Base-by-base conservation (phyloP, 2,888 invertebrate genomes). In the Ormyrus thymus region DNA sequence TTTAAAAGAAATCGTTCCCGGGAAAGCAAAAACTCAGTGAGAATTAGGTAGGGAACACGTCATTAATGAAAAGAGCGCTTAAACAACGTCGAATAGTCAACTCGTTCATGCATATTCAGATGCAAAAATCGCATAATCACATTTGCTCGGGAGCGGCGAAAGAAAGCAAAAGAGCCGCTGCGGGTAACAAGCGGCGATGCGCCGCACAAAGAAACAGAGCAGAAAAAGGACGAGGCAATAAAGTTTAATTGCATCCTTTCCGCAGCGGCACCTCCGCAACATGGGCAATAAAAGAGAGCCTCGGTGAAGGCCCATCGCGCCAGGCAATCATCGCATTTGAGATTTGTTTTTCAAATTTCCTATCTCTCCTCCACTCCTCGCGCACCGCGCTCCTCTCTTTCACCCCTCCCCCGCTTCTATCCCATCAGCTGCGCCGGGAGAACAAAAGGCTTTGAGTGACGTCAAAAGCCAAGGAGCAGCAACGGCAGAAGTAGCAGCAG, bases 261-360 rank as follows among this genome's bases (percentile, higher is more conserved):
- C 45, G n/a, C 45, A 10, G 15, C 9, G 9, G 13, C 50, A 43
- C 51, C 50, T 11, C 10, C 11, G 50, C 51, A 10, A 43, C n/a
- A 64, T 10, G 43, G 13, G 65, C 64, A 55, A 73, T 73, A 73
- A 56, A 73, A 56, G 55, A 11, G 72, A 45, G 15, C 1, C 48
- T 3, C 29, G 29, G 29, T 13, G 56, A 56, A 15, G 10, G 61
- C 51, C 5, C 56, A n/a, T 45, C 11, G 15, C 10, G 8, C 15
- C 2, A 3, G 48, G 15, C 62, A 53, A 50, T 59, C 29, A 51
- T 61, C 53, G 62, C 62, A 45, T 58, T 64, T 59, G 59, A 46
- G 46, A 75, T 75, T 75, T 75, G 75, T 75, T 68, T 68, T 68
- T 75, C 53, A 68, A 75, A 75, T 75, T 75, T 64, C 15, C 45